These are phyloP conservation scores for Blennius ocellaris DNA, from an alignment of 2,113 vertebrate species.

Conservation along the genomic window DNA sequence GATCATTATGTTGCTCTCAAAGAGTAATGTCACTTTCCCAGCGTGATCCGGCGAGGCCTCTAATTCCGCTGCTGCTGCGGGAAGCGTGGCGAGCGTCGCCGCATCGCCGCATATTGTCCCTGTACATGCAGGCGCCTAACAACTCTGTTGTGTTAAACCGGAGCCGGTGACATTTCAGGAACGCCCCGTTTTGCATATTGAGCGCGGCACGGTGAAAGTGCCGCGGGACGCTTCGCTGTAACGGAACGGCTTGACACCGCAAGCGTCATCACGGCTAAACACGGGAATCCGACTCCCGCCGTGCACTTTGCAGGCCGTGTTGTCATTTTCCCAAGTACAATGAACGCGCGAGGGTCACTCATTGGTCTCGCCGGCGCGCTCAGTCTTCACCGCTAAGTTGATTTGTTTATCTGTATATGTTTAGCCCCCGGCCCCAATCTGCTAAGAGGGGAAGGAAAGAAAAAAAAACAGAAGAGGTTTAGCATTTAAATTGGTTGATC, in stretches of 20 bases:
- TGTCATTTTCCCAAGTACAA: constrained; percentile 80
- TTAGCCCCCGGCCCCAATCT: constrained; percentile 79
- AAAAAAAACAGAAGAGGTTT: no score
- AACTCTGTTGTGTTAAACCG: constrained; percentile 36
- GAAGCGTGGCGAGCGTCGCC: constrained; percentile 59
- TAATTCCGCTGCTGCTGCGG: constrained; percentile 85
- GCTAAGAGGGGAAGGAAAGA: constrained; percentile 70
- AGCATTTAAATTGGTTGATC: constrained; percentile 85
- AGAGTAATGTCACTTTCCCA: constrained; percentile 84
- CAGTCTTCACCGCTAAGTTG: constrained; percentile 85
- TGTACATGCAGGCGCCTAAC: constrained; percentile 29
- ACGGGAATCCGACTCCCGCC: constrained; percentile 82
- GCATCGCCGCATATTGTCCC: constrained; percentile 45
- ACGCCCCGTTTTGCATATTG: constrained; percentile 37
- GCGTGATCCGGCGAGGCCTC: constrained; percentile 79
- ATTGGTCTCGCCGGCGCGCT: constrained; percentile 79
- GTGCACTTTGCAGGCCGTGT: constrained; percentile 82
- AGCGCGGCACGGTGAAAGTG: neutral
- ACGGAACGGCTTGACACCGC: constrained; percentile 33
- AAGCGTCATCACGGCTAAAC: constrained; percentile 60
- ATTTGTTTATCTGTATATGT: constrained; percentile 87
- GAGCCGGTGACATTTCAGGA: constrained; percentile 44
- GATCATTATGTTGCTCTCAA: constrained; percentile 84
- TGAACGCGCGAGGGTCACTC: constrained; percentile 87
- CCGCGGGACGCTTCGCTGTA: constrained; percentile 27